These are phyloP conservation scores for Andrena bicolor DNA, from an alignment of 2,888 invertebrate genomes.

Conservation along the genomic window DNA sequence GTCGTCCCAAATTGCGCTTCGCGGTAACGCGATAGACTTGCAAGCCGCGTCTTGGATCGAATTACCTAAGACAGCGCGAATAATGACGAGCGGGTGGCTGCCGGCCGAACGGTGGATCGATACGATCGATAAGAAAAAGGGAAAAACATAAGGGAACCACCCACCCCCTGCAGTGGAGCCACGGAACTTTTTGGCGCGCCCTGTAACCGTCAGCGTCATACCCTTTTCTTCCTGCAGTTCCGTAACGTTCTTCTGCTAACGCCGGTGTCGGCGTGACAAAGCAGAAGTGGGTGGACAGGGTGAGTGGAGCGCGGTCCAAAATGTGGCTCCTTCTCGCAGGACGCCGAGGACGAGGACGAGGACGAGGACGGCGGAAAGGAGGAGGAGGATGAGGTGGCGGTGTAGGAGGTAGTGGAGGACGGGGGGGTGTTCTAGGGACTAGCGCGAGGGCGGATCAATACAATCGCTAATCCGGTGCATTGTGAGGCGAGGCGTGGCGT, in stretches of 20 bases:
- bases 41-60: conserved; percentile 36
- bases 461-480: conserved; percentile 85
- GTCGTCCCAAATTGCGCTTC: conserved; percentile 21
- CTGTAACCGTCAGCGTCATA: conserved; percentile 65
- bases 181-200: conserved; percentile 51
- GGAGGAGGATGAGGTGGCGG: conserved; percentile 29
- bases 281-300: conserved; percentile 70
- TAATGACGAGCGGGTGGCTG: conserved; percentile 48
- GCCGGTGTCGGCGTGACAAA: conserved; percentile 71
- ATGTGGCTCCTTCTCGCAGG: conserved; percentile 76
- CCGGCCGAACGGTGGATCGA: conserved; percentile 17
- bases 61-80: conserved; percentile 55
- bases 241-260: conserved; percentile 57
- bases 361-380: conserved; percentile 53
- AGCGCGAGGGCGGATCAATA: conserved; percentile 85
- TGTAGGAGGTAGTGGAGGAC: neutral
- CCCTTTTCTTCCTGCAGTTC: conserved; percentile 43
- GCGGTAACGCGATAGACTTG: conserved; percentile 43
- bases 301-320: conserved; percentile 75
- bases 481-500: conserved; percentile 85
- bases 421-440: conserved; percentile 78
- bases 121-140: conserved; percentile 28
- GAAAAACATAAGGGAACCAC: conserved; percentile 28
- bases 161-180: conserved; percentile 11
- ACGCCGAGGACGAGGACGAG: conserved; percentile 69